Evolutionary conservation across 2,797 vertebrate species (phyloP).

Genomic region (Sparus aurata): DNA sequence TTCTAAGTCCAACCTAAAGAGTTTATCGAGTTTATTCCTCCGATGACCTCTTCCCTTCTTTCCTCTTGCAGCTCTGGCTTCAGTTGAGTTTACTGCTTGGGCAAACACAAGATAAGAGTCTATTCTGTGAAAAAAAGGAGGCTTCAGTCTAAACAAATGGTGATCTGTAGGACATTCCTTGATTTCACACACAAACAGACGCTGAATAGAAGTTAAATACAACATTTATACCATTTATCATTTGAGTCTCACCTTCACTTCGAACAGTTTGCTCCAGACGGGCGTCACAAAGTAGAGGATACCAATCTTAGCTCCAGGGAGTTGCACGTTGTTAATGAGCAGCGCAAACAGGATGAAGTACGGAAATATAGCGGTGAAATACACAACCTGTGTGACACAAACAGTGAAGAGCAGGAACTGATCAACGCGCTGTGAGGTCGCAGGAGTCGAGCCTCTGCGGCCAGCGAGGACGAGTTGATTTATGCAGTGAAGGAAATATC

Average conservation of each 20-base stretch:
- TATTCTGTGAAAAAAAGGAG: not conserved
- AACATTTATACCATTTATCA: not conserved
- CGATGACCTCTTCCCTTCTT: not conserved
- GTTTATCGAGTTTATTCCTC: slow-evolving; percentile 1
- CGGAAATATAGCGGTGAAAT: slow-evolving; percentile 85
- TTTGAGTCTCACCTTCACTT: slow-evolving; percentile 80
- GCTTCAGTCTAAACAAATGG: not conserved
- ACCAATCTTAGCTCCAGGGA: slow-evolving; percentile 84
- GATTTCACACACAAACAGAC: not conserved
- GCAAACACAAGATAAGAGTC: slow-evolving; percentile 9
- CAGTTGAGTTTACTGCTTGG: not conserved
- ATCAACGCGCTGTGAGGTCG: not conserved
- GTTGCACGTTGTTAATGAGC: slow-evolving; percentile 85
- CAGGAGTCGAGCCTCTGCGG: not conserved
- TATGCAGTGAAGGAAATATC: not conserved
- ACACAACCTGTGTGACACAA: slow-evolving; percentile 79
- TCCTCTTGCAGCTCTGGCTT: not conserved
- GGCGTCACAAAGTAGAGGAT: slow-evolving; percentile 85
- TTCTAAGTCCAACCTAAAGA: not conserved
- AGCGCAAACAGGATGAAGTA: slow-evolving; percentile 85
- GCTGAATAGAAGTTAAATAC: not conserved
- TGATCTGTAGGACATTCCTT: no score
- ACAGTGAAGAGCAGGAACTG: not conserved
- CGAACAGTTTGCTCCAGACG: slow-evolving; percentile 82
- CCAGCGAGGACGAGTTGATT: not conserved